Base-by-base conservation (phyloP, 64 coral and sea anemone genomes). In the Montipora sp. region DNA sequence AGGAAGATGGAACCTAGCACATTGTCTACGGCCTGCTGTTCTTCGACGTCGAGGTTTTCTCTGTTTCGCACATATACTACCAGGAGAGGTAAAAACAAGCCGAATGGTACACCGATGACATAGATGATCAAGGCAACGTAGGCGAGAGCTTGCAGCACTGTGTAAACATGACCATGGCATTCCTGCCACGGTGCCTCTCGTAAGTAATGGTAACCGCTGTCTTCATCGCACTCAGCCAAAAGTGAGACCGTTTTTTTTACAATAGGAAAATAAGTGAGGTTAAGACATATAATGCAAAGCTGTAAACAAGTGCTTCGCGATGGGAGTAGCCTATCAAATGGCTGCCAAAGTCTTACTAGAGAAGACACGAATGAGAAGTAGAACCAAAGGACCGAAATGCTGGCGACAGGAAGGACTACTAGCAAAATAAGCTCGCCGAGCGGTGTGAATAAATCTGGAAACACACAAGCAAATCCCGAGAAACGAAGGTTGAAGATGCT, bases 401-500 rank as follows among this genome's bases (percentile, higher is more conserved):
- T 77, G 1, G 63, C 73, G 7, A 83, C 48, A 18, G 95, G 95
- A 49, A 96, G 68, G 16, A 96, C 59, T 3, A 94, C 80, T 7
- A 91, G 87, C 7, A 61, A 83, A 7, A 50, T 8, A 21, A 91
- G 73, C 68, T 96, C 84, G 15, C 95, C 95, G 21, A 91, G 66
- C 2, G 95, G 95, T 16, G 92, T 94, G 12, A 94, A 96, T 1
- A 96, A 84, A n/a, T 15, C 0, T 27, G 92, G 95, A 50, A 96
- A 14, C 43, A 80, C 50, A 83, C 95, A 96, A 14, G 81, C 83
- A 50, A 94, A 59, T 2, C 92, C 92, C 55, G 92, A 75, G 50
- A 96, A 96, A 44, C 87, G 80, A 67, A 96, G 88, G 68, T 94
- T 96, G 75, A 96, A 76, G 3, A 96, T 69, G 53, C 85, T 87